Evolutionary conservation across 2,113 vertebrate genomes (phyloP).

Genomic region (Nibea albiflora): DNA sequence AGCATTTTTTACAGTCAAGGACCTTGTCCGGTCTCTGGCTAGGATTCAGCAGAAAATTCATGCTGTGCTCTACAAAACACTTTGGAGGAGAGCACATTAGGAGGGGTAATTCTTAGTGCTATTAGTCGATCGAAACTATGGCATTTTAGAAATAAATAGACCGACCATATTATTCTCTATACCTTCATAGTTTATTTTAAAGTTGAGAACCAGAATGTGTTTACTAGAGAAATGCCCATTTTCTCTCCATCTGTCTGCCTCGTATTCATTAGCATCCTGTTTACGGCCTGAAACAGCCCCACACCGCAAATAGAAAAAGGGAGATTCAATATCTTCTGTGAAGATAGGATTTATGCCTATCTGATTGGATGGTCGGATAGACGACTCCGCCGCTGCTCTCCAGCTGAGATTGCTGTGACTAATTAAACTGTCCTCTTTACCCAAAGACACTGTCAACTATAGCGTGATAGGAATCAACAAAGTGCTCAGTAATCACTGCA

Average conservation of each 20-base stretch:
- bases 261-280: neutral
- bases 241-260: neutral
- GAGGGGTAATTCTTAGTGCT: neutral
- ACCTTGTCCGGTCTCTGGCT: neutral
- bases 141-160: neutral
- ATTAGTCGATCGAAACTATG: neutral
- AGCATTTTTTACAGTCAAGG: conserved; percentile 2
- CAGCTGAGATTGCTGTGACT: conserved; percentile 49
- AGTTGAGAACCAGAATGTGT: neutral
- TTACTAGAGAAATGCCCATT: neutral
- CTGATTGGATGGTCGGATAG: conserved; percentile 35
- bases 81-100: neutral
- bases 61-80: neutral
- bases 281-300: neutral
- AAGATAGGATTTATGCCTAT: conserved; percentile 25
- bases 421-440: conserved; percentile 62
- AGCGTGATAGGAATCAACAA: conserved; percentile 46
- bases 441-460: conserved; percentile 36
- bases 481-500: conserved; percentile 35
- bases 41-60: neutral
- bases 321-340: neutral
- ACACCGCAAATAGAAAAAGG: neutral
- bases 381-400: conserved; percentile 20
- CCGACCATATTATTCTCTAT: neutral
- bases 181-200: neutral